A percentile compares a stretch with the other conserved stretches of the same genome.
These are phyloP conservation scores for Blastobasis adustella DNA, from an alignment of 2,888 invertebrate species.

Conservation along the genomic window DNA sequence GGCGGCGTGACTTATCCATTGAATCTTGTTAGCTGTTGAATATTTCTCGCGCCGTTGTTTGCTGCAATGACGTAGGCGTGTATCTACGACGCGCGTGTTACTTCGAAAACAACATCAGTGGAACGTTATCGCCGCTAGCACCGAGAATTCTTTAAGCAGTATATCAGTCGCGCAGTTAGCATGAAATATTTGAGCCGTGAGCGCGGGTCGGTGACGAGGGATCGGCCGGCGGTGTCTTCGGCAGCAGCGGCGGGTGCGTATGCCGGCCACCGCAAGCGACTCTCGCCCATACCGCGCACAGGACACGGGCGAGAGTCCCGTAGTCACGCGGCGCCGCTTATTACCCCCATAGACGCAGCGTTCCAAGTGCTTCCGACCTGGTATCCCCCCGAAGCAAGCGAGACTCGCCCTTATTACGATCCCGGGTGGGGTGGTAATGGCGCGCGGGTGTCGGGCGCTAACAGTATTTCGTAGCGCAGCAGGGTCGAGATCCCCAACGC, in stretches of 20 bases:
- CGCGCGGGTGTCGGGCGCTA: constrained; percentile 29
- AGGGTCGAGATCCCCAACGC: constrained; percentile 63
- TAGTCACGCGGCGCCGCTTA: constrained; percentile 43
- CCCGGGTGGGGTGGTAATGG: constrained; percentile 26
- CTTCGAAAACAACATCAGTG: constrained; percentile 14
- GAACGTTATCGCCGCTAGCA: constrained; percentile 8
- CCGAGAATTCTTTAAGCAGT: constrained; percentile 24
- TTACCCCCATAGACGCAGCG: constrained; percentile 57
- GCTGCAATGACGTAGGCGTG: constrained; percentile 25
- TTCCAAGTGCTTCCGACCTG: constrained; percentile 64
- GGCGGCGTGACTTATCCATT: constrained; percentile 31
- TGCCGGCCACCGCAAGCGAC: constrained; percentile 27
- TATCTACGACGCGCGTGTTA: constrained; percentile 19
- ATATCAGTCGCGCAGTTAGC: constrained; percentile 23
- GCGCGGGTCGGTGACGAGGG: constrained; percentile 59
- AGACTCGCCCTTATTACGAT: constrained; percentile 39
- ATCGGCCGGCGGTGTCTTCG: constrained; percentile 67
- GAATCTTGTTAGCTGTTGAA: constrained; percentile 29
- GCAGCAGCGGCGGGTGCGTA: constrained; percentile 56
- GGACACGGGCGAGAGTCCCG: constrained; percentile 40
- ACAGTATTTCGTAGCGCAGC: constrained; percentile 40
- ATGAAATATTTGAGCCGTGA: constrained; percentile 45
- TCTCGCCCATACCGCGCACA: constrained; percentile 33
- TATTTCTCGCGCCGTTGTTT: constrained; percentile 26
- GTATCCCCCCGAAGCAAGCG: constrained; percentile 34